These are phyloP conservation scores for Xenopus petersii DNA, from an alignment of 2,797 vertebrate species.

Conservation along the genomic window DNA sequence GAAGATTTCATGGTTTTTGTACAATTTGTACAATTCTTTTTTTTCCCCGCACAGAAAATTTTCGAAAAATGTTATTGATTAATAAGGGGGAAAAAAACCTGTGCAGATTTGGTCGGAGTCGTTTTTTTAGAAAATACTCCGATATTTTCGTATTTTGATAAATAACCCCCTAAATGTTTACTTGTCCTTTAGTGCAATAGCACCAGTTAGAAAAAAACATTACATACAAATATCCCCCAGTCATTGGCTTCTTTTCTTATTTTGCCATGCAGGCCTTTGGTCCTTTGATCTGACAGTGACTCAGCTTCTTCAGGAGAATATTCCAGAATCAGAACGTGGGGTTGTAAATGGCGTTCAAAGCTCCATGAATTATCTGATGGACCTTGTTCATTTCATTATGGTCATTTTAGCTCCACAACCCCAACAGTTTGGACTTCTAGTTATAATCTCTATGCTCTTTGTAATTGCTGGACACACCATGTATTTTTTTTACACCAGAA, in stretches of 20 bases:
- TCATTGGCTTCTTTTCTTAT: not conserved
- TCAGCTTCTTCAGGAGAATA: slow-evolving; percentile 73
- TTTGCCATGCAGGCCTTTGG: slow-evolving; percentile 66
- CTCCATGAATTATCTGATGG: slow-evolving; percentile 80
- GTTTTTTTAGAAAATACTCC: too few relatives aligned
- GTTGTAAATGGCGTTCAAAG: slow-evolving; percentile 75
- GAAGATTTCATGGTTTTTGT: too few relatives aligned
- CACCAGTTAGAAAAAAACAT: not conserved
- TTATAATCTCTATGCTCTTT: slow-evolving; percentile 72
- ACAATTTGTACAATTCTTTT: too few relatives aligned
- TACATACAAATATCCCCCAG: not conserved
- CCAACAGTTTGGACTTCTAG: slow-evolving; percentile 70
- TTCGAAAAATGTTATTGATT: too few relatives aligned
- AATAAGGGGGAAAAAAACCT: too few relatives aligned
- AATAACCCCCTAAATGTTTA: too few relatives aligned
- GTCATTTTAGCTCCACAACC: slow-evolving; percentile 70
- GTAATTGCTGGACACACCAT: slow-evolving; percentile 69
- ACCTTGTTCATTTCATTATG: slow-evolving; percentile 73
- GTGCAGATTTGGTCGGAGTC: too few relatives aligned
- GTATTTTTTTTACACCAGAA: slow-evolving; percentile 73
- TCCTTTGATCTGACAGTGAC: slow-evolving; percentile 75
- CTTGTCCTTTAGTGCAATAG: not conserved
- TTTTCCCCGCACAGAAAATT: too few relatives aligned
- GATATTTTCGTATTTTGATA: too few relatives aligned
- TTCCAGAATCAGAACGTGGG: slow-evolving; percentile 72